Percentiles rank a stretch among this genome's conserved stretches.
These are phyloP conservation scores for Cephus pygmeus DNA, from an alignment of 2,888 invertebrate genomes.

Conservation along the genomic window DNA sequence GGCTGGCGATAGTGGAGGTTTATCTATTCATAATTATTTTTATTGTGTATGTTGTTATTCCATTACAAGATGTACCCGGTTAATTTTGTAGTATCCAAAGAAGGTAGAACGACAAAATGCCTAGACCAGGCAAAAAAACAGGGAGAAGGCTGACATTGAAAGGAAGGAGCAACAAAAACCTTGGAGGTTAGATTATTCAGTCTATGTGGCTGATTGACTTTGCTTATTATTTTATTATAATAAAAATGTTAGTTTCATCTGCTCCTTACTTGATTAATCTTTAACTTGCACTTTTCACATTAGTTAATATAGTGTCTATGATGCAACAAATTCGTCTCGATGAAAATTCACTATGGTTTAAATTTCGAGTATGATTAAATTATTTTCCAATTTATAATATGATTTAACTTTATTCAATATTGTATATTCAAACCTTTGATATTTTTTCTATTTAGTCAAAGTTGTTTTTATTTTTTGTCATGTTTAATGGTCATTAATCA, in stretches of 20 bases:
- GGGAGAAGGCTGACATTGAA: constrained; percentile 35
- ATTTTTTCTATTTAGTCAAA: constrained; percentile 32
- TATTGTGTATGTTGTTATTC: constrained; percentile 47
- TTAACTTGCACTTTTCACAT: background rate
- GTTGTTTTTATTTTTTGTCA: constrained; percentile 16
- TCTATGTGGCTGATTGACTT: constrained; percentile 8
- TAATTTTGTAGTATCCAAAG: constrained; percentile 52
- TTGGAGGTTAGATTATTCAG: constrained; percentile 58
- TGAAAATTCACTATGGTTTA: background rate
- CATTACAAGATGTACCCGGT: constrained; percentile 48
- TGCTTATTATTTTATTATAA: background rate
- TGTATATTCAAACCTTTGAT: background rate
- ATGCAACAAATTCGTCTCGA: background rate
- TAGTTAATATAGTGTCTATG: background rate
- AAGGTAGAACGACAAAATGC: constrained; percentile 53
- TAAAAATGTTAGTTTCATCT: background rate
- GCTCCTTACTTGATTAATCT: background rate
- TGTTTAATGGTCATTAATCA: background rate
- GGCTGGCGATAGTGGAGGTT: constrained; percentile 53
- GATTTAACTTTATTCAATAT: background rate
- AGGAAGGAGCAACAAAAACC: constrained; percentile 49
- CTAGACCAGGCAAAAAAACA: constrained; percentile 43
- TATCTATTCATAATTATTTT: constrained; percentile 44
- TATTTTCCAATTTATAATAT: background rate
- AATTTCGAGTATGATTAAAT: background rate